Base-by-base conservation (phyloP, 2,797 vertebrate species). In the Labeo calbasu region DNA sequence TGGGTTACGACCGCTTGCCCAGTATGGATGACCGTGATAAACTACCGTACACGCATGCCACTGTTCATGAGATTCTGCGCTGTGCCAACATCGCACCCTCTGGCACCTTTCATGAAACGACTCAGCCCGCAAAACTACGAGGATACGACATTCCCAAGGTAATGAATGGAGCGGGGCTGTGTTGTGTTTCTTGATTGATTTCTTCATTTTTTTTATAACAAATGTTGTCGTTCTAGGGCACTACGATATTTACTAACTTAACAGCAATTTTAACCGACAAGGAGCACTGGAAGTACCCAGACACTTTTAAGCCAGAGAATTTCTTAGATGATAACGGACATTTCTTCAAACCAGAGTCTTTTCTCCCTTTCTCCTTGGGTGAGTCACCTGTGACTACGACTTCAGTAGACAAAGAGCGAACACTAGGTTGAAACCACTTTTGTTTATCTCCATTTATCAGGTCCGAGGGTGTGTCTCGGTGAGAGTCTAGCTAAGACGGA, bases 31-130 rank as follows among this genome's bases (percentile, higher is more conserved):
- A 91, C 79, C 84, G 86, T 6, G 51, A 36, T 2, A 76, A 73
- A 0, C 63, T 90, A 15, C 87, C 86, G 0, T 91, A 88, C 40
- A 88, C 76, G 0, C 15, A 84, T 1, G 87, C 89, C 63, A 88
- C 86, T 12, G 70, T 91, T 23, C 84, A 88, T 0, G 90, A 91
- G 85, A 59, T 89, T 79, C 89, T 85, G 75, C 84, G 90, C 17
- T 32, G 36, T 5, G 87, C n/a, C 5, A 90, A 88, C 78, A 75
- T 90, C 6, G 80, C 15, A 21, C 88, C 88, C 1, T 2, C 85
- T 1, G 79, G 79, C 0, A 17, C 86, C 19, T 0, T 78, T 0
- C 89, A 85, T 12, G 36, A 81, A 59, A 87, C 85, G 23, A 88
- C 72, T 12, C 63, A 79, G 46, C 69, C 73, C 2, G 61, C 69